phyloP scores from a whole-genome alignment of 2,113 vertebrate genomes.

The Amphiprion percula region DNA sequence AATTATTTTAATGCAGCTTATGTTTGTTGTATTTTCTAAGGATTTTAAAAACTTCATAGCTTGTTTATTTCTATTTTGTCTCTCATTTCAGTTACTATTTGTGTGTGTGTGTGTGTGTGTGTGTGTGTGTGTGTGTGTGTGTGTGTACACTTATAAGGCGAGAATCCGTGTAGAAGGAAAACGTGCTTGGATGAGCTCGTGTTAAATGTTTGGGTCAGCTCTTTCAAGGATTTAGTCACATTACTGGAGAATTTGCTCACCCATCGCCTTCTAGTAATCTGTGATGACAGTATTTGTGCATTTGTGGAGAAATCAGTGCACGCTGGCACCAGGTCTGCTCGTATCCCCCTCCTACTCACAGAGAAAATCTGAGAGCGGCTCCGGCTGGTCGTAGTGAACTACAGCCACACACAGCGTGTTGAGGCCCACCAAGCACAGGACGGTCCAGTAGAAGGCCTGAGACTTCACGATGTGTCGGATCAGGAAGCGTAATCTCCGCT shows the following conservation, averaged over 20 bases:
- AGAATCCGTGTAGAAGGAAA: too few relatives aligned
- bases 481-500: constrained; percentile 92
- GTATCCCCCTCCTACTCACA: constrained; percentile 85
- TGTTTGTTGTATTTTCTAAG: too few relatives aligned
- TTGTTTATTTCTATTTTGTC: too few relatives aligned
- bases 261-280: constrained; percentile 49
- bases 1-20: too few relatives aligned
- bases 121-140: neutral
- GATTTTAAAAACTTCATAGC: too few relatives aligned
- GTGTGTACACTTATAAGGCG: too few relatives aligned
- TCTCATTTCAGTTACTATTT: neutral
- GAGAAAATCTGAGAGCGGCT: constrained; percentile 93
- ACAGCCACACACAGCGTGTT: constrained; percentile 96
- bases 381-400: constrained; percentile 94
- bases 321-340: constrained; percentile 16
- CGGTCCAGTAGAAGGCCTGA: constrained; percentile 96
- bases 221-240: constrained; percentile 53
- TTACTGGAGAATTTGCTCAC: constrained; percentile 50
- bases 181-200: constrained; percentile 3
- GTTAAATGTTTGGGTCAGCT: constrained; percentile 33
- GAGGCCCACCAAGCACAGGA: constrained; percentile 94
- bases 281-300: constrained; percentile 42
- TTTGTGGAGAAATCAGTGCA: constrained; percentile 36
- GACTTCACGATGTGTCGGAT: constrained; percentile 93
- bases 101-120: neutral